Percentiles rank a stretch among this genome's conserved stretches.
Evolutionary conservation across 1,140 invertebrate genomes (phyloP).

Genomic region (Macrobrachium nipponense): DNA sequence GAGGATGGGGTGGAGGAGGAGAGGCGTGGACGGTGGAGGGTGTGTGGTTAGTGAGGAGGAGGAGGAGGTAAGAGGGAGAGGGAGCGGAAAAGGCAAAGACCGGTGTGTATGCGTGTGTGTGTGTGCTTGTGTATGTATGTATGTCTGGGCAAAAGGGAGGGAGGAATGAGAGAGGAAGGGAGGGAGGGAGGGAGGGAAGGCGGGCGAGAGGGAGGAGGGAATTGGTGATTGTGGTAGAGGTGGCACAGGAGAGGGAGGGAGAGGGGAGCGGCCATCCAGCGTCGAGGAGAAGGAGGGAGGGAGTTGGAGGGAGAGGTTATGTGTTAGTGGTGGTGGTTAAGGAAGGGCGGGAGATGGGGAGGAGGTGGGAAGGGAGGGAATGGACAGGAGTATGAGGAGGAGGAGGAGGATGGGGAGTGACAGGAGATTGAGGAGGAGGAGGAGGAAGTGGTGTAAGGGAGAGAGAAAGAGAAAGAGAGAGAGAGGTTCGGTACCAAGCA

Average conservation of each 20-base stretch:
- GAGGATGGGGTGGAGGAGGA: slow-evolving; percentile 5
- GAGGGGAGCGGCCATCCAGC: neutral
- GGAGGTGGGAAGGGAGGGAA: neutral
- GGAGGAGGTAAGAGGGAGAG: neutral
- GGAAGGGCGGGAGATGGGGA: slow-evolving; percentile 13
- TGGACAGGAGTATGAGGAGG: too few relatives aligned
- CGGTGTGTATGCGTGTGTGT: neutral
- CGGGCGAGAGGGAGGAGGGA: slow-evolving; percentile 33
- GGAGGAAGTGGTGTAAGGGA: too few relatives aligned
- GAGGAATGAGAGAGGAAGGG: neutral
- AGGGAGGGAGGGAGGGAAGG: neutral
- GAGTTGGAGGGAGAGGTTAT: neutral
- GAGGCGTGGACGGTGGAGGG: neutral
- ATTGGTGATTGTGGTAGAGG: neutral
- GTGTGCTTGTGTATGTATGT: neutral
- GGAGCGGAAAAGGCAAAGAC: neutral
- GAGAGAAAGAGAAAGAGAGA: too few relatives aligned
- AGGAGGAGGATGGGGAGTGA: too few relatives aligned
- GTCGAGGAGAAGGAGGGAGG: neutral
- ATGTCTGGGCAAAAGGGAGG: neutral
- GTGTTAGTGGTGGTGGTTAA: neutral
- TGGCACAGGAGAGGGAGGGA: neutral
- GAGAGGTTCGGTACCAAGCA: too few relatives aligned
- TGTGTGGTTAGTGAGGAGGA: neutral
- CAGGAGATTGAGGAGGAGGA: too few relatives aligned